Evolutionary conservation across 1,140 invertebrate species (phyloP), one percentile per base, ranked within the genome.

Genomic region (Sesamia nonagrioides): DNA sequence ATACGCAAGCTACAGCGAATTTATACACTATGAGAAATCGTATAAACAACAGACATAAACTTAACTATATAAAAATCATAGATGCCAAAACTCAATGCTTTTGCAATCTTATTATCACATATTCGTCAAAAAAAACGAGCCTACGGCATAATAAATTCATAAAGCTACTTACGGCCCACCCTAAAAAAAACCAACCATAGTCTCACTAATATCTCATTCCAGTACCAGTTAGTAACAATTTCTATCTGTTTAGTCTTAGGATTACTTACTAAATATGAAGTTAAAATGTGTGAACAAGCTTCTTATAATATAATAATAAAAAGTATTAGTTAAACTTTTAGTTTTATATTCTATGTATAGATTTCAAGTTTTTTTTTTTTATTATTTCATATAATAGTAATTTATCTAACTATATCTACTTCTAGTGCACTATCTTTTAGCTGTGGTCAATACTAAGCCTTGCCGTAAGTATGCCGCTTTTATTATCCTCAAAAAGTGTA

Each of bases 261-360:
- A 89, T 83, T 92, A 92, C 86, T 91, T 89, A 87, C 90, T 92
- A 91, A 89, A 91, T 94, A 94, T 90, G 91, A 94, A 94, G 91
- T 93, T 94, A 95, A 94, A 95, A 95, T 91, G 91, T 94, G 92
- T 95, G 93, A 95, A 95, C 91, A 95, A 95, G 93, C 93, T 86
- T 94, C 91, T 93, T 95, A 94, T 88, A 87, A 88, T 86, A 82
- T 84, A 84, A 91, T 93, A 94, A 94, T 93, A 94, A 93, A 92
- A 94, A 93, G 91, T 93, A 93, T 91, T 91, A 94, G 91, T 93
- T 94, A 92, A 92, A 92, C 87, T 93, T 94, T 94, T 90, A 92
- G 90, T 90, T 94, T 94, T 92, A 87, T 93, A 92, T 93, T 92
- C 92, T 94, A 94, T 93, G 88, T 92, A 93, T 94, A 93, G 93